Evolutionary conservation across 2,113 vertebrate species (phyloP), one percentile per base, ranked within the genome.

Genomic region (Machaerirhynchus nigripectus): DNA sequence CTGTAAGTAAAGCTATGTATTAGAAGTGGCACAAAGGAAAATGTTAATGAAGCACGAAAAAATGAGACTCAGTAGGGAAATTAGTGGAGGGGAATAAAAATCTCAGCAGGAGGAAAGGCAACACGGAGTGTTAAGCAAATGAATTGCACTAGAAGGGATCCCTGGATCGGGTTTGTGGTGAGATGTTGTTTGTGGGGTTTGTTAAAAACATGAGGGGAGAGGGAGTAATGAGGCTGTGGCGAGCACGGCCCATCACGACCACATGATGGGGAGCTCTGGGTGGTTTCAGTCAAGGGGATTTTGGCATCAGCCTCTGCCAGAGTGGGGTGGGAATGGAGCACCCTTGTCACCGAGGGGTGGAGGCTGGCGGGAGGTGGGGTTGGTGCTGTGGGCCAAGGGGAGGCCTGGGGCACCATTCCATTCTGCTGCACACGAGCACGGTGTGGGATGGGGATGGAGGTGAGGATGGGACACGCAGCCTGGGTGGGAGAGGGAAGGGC

Each of bases 11-110:
- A 94, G 82, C 59, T 77, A 1, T 37, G 65, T 21, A 42, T 81
- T 87, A 67, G 47, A 87, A 87, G 77, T 84, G 91, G 68, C 84
- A 90, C 46, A 80, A 81, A 70, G 80, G 87, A 90, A 86, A 89
- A 81, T 0, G 9, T 27, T 91, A 95, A 91, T 78, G 80, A 86
- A 96, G 76, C 87, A 87, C 0, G 4, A 74, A 70, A 68, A 92
- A 86, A 90, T 49, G 73, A 94, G 59, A 21, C 89, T 92, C 80
- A 57, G 76, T 77, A 81, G 91, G 73, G 80, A 92, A 95, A 95
- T 91, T 87, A 84, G 80, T 37, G 37, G 42, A 67, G 37, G 14
- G 63, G 35, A 28, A 52, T 69, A 57, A 57, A n/a, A 60, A 27
- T 12, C 44, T 39, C 69, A 60, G 37, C 69, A 53, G 71, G 71